Evolutionary conservation across 2,888 invertebrate genomes (phyloP).

Genomic region (Sarcophaga rosellei): DNA sequence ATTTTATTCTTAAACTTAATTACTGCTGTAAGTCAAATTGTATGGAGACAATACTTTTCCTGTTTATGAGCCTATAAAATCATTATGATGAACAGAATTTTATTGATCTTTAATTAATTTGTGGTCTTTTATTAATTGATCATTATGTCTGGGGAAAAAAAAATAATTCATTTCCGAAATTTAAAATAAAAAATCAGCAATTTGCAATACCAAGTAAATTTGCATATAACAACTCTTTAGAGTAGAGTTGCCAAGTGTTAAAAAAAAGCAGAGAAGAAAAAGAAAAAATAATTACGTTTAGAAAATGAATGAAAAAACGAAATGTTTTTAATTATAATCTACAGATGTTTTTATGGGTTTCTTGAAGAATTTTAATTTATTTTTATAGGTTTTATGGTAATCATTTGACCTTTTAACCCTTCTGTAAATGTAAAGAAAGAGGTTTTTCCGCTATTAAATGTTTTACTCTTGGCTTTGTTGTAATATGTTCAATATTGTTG

Average conservation of each 20-base stretch:
- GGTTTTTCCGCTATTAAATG: constrained; percentile 63
- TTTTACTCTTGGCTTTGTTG: constrained; percentile 15
- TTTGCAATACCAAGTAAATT: neutral
- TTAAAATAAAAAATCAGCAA: neutral
- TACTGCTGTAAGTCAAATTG: neutral
- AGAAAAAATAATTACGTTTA: neutral
- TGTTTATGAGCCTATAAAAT: neutral
- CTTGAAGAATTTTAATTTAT: constrained; percentile 66
- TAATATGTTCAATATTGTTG: constrained; percentile 24
- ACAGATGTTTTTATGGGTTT: constrained; percentile 64
- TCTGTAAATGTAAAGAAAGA: constrained; percentile 41
- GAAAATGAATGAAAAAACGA: neutral
- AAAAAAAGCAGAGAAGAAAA: neutral
- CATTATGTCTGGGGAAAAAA: neutral
- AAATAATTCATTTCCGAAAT: no score
- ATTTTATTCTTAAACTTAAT: neutral
- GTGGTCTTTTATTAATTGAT: neutral
- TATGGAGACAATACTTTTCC: neutral
- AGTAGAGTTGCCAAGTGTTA: constrained; percentile 19
- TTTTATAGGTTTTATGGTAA: constrained; percentile 68
- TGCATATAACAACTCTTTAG: neutral
- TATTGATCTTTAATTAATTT: neutral
- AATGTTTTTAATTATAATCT: constrained; percentile 58
- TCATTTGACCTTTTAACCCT: constrained; percentile 68
- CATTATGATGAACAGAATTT: neutral